These are phyloP conservation scores for Pluvianellus socialis DNA, from an alignment of 2,113 vertebrate genomes.

Conservation along the genomic window DNA sequence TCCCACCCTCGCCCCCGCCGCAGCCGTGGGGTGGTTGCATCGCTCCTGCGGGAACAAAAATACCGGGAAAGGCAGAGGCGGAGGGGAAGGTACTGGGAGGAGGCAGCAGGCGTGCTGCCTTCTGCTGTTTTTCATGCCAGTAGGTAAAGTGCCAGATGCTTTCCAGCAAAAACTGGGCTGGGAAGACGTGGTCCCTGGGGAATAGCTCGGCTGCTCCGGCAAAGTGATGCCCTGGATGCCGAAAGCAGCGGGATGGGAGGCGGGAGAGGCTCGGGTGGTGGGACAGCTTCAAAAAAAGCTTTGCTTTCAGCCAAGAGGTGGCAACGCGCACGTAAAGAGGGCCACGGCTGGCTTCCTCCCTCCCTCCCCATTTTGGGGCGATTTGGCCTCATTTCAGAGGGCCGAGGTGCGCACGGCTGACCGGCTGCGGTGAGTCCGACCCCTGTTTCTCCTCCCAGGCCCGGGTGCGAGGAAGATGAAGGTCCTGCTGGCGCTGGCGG, in stretches of 20 bases:
- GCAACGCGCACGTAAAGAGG: fast-evolving
- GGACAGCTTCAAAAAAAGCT: neutral
- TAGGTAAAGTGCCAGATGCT: fast-evolving
- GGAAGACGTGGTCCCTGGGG: fast-evolving
- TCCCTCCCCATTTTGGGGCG: neutral
- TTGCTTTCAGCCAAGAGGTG: neutral
- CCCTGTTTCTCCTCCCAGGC: neutral
- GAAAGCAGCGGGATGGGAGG: neutral
- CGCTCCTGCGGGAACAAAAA: neutral
- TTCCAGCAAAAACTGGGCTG: fast-evolving
- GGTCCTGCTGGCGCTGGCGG: neutral
- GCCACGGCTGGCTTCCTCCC: neutral
- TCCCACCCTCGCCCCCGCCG: neutral
- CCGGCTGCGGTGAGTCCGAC: neutral
- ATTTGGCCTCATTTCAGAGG: neutral
- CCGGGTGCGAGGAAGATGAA: slow-evolving; percentile 27
- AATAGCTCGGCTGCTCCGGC: neutral
- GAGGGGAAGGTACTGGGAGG: neutral
- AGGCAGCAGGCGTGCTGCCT: neutral
- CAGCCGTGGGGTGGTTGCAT: neutral
- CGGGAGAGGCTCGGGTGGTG: neutral
- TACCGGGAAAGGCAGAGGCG: no score
- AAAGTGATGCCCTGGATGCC: fast-evolving
- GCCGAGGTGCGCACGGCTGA: neutral
- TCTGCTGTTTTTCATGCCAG: neutral